These are phyloP conservation scores for Elymnias hypermnestra DNA, from an alignment of 1,140 invertebrate genomes.

Conservation along the genomic window DNA sequence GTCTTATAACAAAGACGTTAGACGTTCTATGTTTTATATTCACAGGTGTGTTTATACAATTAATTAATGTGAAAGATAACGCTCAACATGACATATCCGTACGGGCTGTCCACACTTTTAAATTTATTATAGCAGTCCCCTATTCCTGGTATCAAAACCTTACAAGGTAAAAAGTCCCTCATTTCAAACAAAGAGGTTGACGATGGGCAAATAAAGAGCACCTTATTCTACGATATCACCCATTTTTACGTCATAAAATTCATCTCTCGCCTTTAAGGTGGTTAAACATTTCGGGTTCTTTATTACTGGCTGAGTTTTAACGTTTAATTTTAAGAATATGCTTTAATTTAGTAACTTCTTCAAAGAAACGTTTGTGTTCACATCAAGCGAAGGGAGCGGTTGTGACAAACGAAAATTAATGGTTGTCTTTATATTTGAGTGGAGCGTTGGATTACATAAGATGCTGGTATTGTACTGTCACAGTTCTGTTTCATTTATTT, in stretches of 20 bases:
- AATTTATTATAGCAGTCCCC: constrained; percentile 38
- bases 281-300: constrained; percentile 55
- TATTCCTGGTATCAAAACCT: constrained; percentile 38
- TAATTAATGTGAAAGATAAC: constrained; percentile 27
- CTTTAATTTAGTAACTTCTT: constrained; percentile 27
- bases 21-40: background rate
- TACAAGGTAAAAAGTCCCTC: constrained; percentile 25
- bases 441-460: constrained; percentile 11
- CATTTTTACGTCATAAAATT: constrained; percentile 57
- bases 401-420: constrained; percentile 35
- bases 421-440: constrained; percentile 20
- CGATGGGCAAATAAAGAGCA: constrained; percentile 54
- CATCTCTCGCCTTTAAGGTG: constrained; percentile 44
- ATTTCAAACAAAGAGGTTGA: constrained; percentile 51
- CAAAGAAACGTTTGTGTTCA: constrained; percentile 24
- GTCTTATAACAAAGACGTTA: too few species aligned
- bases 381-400: constrained; percentile 20
- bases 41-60: constrained; percentile 35
- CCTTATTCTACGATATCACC: constrained; percentile 44
- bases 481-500: background rate
- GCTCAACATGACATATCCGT: constrained; percentile 24
- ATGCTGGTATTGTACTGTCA: background rate
- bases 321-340: constrained; percentile 25
- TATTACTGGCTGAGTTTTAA: constrained; percentile 39
- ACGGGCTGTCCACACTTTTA: constrained; percentile 36